Conservation (phyloP, 92 coral and sea anemone species). For the Paragorgia papillata region DNA sequence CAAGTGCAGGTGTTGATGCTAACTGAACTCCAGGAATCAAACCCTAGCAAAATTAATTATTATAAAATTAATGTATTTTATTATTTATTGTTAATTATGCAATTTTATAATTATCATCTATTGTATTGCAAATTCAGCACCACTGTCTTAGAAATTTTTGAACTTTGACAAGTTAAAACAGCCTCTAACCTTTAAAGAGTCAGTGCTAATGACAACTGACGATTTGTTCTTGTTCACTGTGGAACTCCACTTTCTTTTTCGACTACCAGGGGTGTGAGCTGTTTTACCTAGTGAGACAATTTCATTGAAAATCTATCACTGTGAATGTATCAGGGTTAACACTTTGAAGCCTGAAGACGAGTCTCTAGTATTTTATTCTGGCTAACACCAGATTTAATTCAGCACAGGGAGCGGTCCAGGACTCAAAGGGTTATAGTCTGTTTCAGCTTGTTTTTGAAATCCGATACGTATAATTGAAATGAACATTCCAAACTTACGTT, state of each 20-base stretch:
- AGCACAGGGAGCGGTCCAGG: too few relatives aligned
- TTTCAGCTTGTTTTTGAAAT: too few relatives aligned
- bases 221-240: constrained; percentile 75
- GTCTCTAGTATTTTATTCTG: too few relatives aligned
- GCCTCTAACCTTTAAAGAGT: constrained; percentile 76
- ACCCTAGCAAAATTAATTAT: constrained; percentile 48
- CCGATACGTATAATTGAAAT: too few relatives aligned
- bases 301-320: background rate
- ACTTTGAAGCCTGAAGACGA: too few relatives aligned
- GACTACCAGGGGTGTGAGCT: constrained; percentile 47
- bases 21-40: constrained; percentile 96
- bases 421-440: too few relatives aligned
- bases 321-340: too few relatives aligned
- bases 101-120: too few relatives aligned
- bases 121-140: too few relatives aligned
- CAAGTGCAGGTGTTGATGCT: constrained; percentile 89
- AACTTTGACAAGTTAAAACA: background rate
- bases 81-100: background rate
- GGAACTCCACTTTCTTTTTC: constrained; percentile 86
- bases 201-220: constrained; percentile 82
- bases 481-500: too few relatives aligned
- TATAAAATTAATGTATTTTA: background rate
- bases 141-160: too few relatives aligned
- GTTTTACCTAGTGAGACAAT: constrained; percentile 23
- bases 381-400: too few relatives aligned